A percentile compares a stretch with the other conserved stretches of the same genome.
These are phyloP conservation scores for Callinectes sapidus DNA, from an alignment of 2,888 invertebrate species.

Conservation along the genomic window DNA sequence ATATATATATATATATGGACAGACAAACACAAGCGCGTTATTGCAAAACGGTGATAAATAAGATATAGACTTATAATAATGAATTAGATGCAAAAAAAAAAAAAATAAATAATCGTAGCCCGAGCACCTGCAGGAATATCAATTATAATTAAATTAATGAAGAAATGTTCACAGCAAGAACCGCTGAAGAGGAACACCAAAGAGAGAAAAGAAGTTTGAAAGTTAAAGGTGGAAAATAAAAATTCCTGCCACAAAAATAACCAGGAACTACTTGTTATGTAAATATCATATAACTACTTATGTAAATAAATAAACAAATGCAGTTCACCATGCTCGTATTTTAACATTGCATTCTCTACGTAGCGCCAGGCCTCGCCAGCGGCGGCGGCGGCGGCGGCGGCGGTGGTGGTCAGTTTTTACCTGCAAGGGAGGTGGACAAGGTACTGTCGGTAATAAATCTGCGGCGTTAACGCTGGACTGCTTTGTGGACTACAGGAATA, in stretches of 20 bases:
- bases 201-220: not conserved
- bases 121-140: not conserved
- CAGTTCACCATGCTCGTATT: not conserved
- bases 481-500: not conserved
- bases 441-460: slow-evolving; percentile 8
- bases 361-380: not conserved
- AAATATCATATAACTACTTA: slow-evolving; percentile 16
- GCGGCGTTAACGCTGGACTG: not conserved
- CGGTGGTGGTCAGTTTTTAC: not conserved
- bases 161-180: not conserved
- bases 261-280: not conserved
- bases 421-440: slow-evolving; percentile 15
- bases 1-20: not conserved
- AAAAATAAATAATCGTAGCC: not conserved
- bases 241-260: not conserved
- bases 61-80: not conserved
- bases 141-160: not conserved
- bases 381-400: not conserved
- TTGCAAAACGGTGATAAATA: not conserved
- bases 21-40: not conserved
- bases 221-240: not conserved
- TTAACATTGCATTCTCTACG: not conserved
- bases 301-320: slow-evolving; percentile 31
- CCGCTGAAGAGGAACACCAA: not conserved
- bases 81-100: not conserved